These are phyloP conservation scores for Neocloeon triangulifer DNA, from an alignment of 1,140 invertebrate genomes.

Conservation along the genomic window DNA sequence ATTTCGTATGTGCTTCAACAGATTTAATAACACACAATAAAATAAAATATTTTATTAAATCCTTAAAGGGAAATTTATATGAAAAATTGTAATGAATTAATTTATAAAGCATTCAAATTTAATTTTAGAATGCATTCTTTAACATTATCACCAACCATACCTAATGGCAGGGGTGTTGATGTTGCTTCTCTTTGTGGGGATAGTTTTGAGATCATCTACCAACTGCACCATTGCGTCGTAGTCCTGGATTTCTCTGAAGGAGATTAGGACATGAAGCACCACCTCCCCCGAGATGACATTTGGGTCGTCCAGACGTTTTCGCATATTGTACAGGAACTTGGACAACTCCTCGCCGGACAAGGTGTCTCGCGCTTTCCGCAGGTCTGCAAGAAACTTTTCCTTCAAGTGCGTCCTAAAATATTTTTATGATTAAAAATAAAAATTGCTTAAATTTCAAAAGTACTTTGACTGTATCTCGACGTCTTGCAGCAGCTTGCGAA, in stretches of 20 bases:
- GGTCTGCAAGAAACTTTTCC: conserved; percentile 89
- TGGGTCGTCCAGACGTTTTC: conserved; percentile 84
- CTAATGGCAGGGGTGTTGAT: conserved; percentile 73
- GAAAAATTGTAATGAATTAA: too few species aligned
- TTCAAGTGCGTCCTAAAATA: conserved; percentile 72
- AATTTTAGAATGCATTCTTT: too few species aligned
- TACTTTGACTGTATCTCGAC: conserved; percentile 85
- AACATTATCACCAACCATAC: too few species aligned
- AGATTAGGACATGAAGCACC: conserved; percentile 77
- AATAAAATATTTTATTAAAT: too few species aligned
- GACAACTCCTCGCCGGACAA: conserved; percentile 69
- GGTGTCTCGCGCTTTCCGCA: conserved; percentile 77
- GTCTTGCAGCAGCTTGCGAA: conserved; percentile 71
- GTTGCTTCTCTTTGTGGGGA: conserved; percentile 77
- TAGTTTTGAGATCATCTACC: conserved; percentile 83
- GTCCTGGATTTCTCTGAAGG: conserved; percentile 82
- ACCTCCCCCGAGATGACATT: conserved; percentile 89
- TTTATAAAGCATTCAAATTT: too few species aligned
- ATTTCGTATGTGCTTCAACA: too few species aligned
- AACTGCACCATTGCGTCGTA: conserved; percentile 97
- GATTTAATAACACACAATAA: too few species aligned
- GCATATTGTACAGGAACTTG: conserved; percentile 68
- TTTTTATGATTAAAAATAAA: conserved; percentile 6
- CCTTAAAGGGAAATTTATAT: too few species aligned
- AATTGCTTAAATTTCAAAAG: conserved; percentile 1